phyloP scores from a whole-genome alignment of 2,888 invertebrate species.

The Saturnia japonica region DNA sequence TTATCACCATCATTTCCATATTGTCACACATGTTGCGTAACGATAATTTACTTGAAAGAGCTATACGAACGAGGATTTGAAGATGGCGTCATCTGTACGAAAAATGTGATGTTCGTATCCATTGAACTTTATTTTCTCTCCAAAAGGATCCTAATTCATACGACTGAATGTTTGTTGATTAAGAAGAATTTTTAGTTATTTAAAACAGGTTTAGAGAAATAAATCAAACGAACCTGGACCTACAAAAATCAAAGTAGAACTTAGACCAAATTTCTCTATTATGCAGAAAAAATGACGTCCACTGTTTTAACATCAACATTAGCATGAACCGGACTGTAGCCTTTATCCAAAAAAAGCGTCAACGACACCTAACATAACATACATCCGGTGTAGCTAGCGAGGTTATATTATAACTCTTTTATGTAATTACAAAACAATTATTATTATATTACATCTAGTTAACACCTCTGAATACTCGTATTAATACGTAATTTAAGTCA shows the following conservation, averaged over 20 bases:
- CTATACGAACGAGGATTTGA: neutral
- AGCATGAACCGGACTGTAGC: neutral
- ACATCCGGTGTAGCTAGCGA: slow-evolving; percentile 66
- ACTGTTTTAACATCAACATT: neutral
- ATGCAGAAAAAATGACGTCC: neutral
- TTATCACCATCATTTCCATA: neutral
- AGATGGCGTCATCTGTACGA: neutral
- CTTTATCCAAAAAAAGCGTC: slow-evolving; percentile 50
- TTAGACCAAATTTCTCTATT: neutral
- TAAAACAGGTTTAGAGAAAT: neutral
- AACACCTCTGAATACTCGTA: slow-evolving; percentile 69
- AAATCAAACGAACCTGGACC: neutral
- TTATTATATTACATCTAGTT: slow-evolving; percentile 61
- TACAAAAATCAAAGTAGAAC: neutral
- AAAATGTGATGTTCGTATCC: neutral
- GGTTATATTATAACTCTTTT: slow-evolving; percentile 72
- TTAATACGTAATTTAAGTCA: neutral
- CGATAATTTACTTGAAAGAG: slow-evolving; percentile 1
- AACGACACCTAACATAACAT: slow-evolving; percentile 60
- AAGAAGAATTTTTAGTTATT: neutral
- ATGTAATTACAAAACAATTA: slow-evolving; percentile 60
- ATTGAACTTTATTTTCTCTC: neutral
- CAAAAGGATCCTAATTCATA: neutral
- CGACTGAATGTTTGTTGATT: neutral
- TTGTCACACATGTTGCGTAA: neutral